Conservation (phyloP, 2,888 invertebrate species). For the Drosophila recens region DNA sequence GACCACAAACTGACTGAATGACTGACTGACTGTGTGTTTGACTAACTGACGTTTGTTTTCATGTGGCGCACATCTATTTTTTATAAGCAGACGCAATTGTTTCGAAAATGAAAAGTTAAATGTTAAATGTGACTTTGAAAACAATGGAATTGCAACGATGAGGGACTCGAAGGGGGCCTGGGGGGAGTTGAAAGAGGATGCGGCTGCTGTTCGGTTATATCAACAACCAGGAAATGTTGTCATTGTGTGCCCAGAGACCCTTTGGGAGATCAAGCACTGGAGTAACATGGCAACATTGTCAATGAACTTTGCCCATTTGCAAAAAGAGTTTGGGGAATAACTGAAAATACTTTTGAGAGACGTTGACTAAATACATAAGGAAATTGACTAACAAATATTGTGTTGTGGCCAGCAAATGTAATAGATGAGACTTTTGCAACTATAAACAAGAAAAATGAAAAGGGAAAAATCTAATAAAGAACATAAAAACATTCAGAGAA, state of each 20-base stretch:
- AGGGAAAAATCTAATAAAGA: not conserved
- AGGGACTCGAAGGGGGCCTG: not conserved
- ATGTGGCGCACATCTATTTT: constrained; percentile 74
- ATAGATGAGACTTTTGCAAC: not conserved
- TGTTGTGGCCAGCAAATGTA: not conserved
- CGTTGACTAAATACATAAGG: not conserved
- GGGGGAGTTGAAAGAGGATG: not conserved
- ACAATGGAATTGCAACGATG: constrained; percentile 51
- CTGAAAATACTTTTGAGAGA: constrained; percentile 26
- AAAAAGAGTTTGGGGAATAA: constrained; percentile 46
- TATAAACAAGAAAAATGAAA: not conserved
- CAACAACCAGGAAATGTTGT: constrained; percentile 73
- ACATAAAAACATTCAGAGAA: not conserved
- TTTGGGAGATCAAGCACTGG: constrained; percentile 61
- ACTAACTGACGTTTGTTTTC: constrained; percentile 58
- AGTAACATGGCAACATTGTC: constrained; percentile 60
- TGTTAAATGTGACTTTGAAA: constrained; percentile 80
- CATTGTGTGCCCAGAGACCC: constrained; percentile 49
- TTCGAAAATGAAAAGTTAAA: constrained; percentile 82
- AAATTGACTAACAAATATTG: constrained; percentile 5
- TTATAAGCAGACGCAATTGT: constrained; percentile 81
- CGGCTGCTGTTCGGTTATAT: constrained; percentile 20
- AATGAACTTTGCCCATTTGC: constrained; percentile 66
- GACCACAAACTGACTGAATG: constrained; percentile 27
- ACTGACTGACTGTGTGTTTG: constrained; percentile 9